A percentile compares a stretch with the other conserved stretches of the same genome.
Evolutionary conservation across 2,797 vertebrate species (phyloP).

Genomic region (Microctenopoma lineatum): DNA sequence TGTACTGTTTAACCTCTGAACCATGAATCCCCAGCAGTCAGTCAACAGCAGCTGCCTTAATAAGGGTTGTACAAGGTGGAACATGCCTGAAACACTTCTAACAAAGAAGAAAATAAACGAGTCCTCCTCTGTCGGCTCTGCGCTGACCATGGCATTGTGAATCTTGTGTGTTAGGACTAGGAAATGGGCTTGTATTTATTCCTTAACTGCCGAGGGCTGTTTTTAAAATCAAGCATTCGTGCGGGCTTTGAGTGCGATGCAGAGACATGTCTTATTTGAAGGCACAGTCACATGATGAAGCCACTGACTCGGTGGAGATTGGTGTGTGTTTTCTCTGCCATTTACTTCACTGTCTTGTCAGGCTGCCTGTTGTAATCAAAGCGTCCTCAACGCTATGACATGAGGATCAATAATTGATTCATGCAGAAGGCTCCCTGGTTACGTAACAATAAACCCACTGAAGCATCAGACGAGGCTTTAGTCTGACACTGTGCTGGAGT

Average conservation of each 20-base stretch:
- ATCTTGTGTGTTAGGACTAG: constrained; percentile 17
- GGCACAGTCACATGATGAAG: constrained; percentile 53
- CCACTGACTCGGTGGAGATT: constrained; percentile 36
- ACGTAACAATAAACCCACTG: constrained; percentile 51
- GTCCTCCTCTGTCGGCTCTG: background rate
- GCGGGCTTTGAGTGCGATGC: constrained; percentile 32
- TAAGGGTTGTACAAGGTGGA: constrained; percentile 21
- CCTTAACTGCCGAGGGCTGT: constrained; percentile 32
- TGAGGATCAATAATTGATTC: constrained; percentile 76
- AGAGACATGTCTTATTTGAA: constrained; percentile 46
- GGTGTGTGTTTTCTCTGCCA: constrained; percentile 32
- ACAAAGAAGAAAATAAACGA: constrained; percentile 17
- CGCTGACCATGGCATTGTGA: constrained; percentile 29
- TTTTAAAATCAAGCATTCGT: constrained; percentile 47
- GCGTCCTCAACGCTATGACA: constrained; percentile 71
- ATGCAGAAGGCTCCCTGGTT: constrained; percentile 60
- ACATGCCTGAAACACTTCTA: constrained; percentile 19
- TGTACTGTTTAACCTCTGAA: constrained; percentile 38
- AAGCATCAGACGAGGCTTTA: constrained; percentile 46
- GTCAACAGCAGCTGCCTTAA: constrained; percentile 8
- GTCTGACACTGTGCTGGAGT: constrained; percentile 39
- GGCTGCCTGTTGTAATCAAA: constrained; percentile 76
- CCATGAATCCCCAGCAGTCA: constrained; percentile 3
- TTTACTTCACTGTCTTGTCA: constrained; percentile 54
- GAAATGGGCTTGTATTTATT: constrained; percentile 31